phyloP scores from a whole-genome alignment of 2,113 vertebrate genomes.

The Collichthys lucidus region DNA sequence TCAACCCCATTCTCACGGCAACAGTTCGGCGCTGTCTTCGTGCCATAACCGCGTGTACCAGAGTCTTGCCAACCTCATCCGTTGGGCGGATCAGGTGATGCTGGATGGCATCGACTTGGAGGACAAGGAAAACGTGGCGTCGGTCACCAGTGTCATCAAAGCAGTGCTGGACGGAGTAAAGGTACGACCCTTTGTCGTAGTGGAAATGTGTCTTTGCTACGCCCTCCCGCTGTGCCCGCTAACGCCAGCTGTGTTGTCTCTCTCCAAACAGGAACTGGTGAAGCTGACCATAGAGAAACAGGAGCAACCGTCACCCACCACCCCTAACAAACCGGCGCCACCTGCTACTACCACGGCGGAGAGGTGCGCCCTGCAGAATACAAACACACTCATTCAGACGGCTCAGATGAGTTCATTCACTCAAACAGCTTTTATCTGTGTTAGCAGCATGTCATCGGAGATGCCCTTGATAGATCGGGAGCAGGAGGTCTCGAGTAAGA shows the following conservation, averaged over 20 bases:
- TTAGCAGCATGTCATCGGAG: slow-evolving; percentile 85
- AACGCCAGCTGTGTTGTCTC: not conserved
- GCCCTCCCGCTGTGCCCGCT: not conserved
- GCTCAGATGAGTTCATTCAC: not conserved
- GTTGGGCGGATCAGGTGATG: slow-evolving; percentile 99
- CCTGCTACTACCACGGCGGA: slow-evolving; percentile 87
- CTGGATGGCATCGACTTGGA: slow-evolving; percentile 95
- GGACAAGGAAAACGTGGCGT: slow-evolving; percentile 94
- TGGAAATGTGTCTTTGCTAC: not conserved
- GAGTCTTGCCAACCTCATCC: slow-evolving; percentile 96
- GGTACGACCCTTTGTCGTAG: slow-evolving; percentile 76
- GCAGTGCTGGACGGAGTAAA: slow-evolving; percentile 98
- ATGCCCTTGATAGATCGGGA: slow-evolving; percentile 90
- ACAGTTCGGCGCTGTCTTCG: slow-evolving; percentile 93
- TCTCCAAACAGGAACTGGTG: slow-evolving; percentile 90
- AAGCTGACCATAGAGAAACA: slow-evolving; percentile 97
- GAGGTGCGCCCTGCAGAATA: slow-evolving; percentile 78
- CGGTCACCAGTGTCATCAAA: slow-evolving; percentile 95
- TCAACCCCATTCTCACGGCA: not conserved
- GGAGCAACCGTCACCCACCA: slow-evolving; percentile 94
- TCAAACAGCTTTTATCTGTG: slow-evolving; percentile 16
- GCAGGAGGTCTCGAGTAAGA: slow-evolving; percentile 91
- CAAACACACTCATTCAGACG: slow-evolving; percentile 4
- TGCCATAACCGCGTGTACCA: slow-evolving; percentile 97
- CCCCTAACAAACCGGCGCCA: slow-evolving; percentile 89